These are phyloP conservation scores for Mesoclemmys tuberculata DNA, from an alignment of 2,113 vertebrate species.

Conservation along the genomic window DNA sequence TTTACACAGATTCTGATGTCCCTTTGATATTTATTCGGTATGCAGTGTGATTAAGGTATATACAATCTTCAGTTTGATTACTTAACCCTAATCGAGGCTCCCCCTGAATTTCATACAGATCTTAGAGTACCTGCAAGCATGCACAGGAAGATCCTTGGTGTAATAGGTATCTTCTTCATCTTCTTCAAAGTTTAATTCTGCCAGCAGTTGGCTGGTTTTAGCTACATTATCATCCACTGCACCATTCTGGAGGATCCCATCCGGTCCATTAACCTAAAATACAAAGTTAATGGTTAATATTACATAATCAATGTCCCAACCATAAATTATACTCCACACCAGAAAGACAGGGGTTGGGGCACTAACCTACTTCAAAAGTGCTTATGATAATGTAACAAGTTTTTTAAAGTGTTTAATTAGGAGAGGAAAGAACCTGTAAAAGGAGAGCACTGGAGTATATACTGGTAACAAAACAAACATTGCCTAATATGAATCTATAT, in stretches of 20 bases:
- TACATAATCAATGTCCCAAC: not conserved
- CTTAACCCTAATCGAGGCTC: not conserved
- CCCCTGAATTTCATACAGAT: not conserved
- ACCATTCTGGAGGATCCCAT: slow-evolving; percentile 93
- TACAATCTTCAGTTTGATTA: not conserved
- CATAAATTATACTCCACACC: not conserved
- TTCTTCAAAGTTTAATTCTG: slow-evolving; percentile 97
- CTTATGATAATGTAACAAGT: not conserved
- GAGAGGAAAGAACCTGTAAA: not conserved
- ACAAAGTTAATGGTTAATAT: not conserved
- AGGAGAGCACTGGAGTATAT: not conserved
- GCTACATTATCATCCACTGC: slow-evolving; percentile 90
- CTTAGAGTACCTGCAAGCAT: slow-evolving; percentile 94
- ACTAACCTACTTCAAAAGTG: not conserved
- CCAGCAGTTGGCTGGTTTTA: slow-evolving; percentile 94
- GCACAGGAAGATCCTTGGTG: slow-evolving; percentile 96
- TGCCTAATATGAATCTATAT: not conserved
- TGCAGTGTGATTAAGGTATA: not conserved
- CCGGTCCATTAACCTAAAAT: slow-evolving; percentile 90
- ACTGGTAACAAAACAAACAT: accelerated
- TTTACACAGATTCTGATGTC: not conserved
- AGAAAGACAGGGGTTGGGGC: not conserved
- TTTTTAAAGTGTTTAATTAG: accelerated
- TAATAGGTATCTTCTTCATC: slow-evolving; percentile 98
- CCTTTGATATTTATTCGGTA: not conserved